Percentiles rank a stretch among this genome's conserved stretches.
Conservation (phyloP, 1,140 invertebrate genomes). For the Drosophila repletoides region DNA sequence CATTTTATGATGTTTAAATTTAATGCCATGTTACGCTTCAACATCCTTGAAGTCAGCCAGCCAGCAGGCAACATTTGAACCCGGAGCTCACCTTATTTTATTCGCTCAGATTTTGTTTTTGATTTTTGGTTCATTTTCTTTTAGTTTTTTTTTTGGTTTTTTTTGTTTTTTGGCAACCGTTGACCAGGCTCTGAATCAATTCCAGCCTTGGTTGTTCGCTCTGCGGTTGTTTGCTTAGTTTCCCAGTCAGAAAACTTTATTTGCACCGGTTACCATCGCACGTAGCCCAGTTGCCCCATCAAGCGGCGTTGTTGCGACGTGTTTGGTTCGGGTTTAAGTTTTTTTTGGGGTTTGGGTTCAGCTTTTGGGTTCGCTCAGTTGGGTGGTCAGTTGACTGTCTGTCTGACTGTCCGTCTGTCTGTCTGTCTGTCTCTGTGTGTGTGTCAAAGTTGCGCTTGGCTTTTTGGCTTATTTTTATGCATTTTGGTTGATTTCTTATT, state of each 20-base stretch:
- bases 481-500: conserved; percentile 36
- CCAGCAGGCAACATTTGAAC: neutral
- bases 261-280: conserved; percentile 57
- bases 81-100: conserved; percentile 25
- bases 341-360: neutral
- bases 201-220: conserved; percentile 7
- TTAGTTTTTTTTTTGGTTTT: neutral
- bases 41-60: conserved; percentile 11
- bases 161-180: neutral
- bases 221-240: conserved; percentile 52
- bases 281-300: conserved; percentile 41
- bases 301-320: neutral
- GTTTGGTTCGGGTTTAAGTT: neutral
- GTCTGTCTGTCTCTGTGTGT: no score
- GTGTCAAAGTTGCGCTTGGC: conserved; percentile 22
- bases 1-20: conserved; percentile 55
- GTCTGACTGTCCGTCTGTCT: no score
- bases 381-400: conserved; percentile 65
- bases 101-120: neutral
- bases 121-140: neutral
- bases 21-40: conserved; percentile 41
- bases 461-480: conserved; percentile 63
- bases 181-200: conserved; percentile 19
- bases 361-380: no score
- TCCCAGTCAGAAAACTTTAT: conserved; percentile 45